A percentile compares a stretch with the other conserved stretches of the same genome.
Evolutionary conservation across 2,113 vertebrate genomes (phyloP).

Genomic region (Azemiops feae): DNA sequence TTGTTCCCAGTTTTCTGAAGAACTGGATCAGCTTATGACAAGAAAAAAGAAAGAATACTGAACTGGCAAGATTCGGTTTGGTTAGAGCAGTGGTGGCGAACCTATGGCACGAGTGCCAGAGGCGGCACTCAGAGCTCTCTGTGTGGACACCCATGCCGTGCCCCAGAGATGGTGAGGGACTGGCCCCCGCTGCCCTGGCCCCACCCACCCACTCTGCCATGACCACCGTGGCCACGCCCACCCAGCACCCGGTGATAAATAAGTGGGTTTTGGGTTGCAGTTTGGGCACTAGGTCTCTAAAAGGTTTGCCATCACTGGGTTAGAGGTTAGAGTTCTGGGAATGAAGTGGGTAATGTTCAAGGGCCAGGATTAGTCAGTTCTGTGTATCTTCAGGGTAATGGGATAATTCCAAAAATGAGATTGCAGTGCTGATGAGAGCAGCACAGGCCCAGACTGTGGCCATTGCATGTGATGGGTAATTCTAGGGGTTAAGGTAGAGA

Average conservation of each 20-base stretch:
- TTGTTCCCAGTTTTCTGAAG: not conserved
- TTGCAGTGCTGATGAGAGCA: not conserved
- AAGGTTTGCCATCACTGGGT: no score
- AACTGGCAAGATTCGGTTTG: not conserved
- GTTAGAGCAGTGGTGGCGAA: no score
- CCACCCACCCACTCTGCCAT: no score
- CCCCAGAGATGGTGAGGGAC: no score
- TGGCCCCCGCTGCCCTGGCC: no score
- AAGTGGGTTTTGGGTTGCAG: no score
- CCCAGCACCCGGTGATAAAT: no score
- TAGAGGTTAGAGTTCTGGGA: not conserved
- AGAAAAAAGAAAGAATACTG: not conserved
- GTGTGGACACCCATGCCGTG: no score
- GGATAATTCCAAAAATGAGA: not conserved
- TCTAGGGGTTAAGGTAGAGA: not conserved
- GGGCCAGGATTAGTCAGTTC: not conserved
- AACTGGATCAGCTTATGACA: not conserved
- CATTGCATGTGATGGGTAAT: not conserved
- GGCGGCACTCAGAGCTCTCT: no score
- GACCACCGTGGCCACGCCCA: no score
- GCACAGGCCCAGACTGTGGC: not conserved
- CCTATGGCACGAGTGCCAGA: no score
- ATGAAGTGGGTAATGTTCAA: not conserved
- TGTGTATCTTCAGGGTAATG: not conserved
- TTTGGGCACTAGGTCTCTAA: no score